Conservation (phyloP, 1,140 invertebrate species). For the Hycleus phaleratus region DNA sequence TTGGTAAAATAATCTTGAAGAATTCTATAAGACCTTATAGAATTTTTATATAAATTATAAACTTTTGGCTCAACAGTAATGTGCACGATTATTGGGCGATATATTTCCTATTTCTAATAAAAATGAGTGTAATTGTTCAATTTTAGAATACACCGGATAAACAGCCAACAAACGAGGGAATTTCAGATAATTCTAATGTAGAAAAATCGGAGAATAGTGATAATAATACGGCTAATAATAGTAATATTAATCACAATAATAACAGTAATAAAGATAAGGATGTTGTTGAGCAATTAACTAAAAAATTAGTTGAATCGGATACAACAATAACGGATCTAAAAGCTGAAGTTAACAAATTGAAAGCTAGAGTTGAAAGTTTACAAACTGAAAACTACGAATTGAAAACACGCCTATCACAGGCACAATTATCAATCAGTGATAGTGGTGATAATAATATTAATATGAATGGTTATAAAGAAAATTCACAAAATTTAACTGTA, state of each 20-base stretch:
- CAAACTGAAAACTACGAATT: constrained; percentile 62
- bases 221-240: neutral
- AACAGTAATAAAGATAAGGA: constrained; percentile 15
- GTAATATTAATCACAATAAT: constrained; percentile 4
- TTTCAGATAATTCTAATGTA: neutral
- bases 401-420: constrained; percentile 44
- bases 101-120: too few species aligned
- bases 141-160: too few species aligned
- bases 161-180: neutral
- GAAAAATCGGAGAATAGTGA: neutral
- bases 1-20: too few species aligned
- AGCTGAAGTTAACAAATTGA: constrained; percentile 51
- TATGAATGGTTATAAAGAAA: neutral
- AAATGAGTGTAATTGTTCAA: too few species aligned
- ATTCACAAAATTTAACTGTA: neutral
- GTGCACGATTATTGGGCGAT: too few species aligned
- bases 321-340: constrained; percentile 49
- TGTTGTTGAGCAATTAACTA: constrained; percentile 27
- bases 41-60: too few species aligned
- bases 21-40: too few species aligned
- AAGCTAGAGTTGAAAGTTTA: constrained; percentile 55
- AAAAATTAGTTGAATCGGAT: constrained; percentile 35
- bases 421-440: constrained; percentile 6
- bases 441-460: neutral
- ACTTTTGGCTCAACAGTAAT: too few species aligned